These are phyloP conservation scores for Kobus ellipsiprymnus DNA, from an alignment of 2,113 vertebrate species.

Conservation along the genomic window DNA sequence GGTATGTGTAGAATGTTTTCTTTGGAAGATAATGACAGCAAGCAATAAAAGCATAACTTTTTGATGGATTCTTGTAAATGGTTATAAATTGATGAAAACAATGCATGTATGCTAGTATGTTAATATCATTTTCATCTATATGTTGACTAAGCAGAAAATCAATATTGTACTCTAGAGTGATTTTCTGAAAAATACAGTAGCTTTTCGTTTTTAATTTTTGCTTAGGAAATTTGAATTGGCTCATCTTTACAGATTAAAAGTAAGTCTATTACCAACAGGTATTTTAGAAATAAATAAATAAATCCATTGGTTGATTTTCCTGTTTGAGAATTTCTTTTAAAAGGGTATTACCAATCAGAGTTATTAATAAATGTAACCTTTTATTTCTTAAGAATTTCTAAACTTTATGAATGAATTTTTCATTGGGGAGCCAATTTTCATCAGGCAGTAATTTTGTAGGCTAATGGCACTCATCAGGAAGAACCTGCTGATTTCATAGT, in stretches of 20 bases:
- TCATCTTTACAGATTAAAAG: neutral
- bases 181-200: neutral
- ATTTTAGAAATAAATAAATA: neutral
- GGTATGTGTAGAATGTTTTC: neutral
- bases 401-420: neutral
- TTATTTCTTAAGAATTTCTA: neutral
- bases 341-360: neutral
- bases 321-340: neutral
- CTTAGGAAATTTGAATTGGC: neutral
- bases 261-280: neutral
- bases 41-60: neutral
- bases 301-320: neutral
- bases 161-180: neutral
- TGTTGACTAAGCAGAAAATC: neutral
- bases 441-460: neutral
- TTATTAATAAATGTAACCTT: neutral
- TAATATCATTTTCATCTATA: neutral
- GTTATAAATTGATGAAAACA: neutral
- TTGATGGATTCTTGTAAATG: neutral
- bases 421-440: neutral
- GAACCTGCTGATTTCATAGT: neutral
- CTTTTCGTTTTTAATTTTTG: neutral
- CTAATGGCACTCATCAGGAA: neutral
- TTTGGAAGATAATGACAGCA: neutral
- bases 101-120: neutral